A percentile compares a stretch with the other conserved stretches of the same genome.
These are phyloP conservation scores for Bos javanicus DNA, from an alignment of 2,113 vertebrate species.

Conservation along the genomic window DNA sequence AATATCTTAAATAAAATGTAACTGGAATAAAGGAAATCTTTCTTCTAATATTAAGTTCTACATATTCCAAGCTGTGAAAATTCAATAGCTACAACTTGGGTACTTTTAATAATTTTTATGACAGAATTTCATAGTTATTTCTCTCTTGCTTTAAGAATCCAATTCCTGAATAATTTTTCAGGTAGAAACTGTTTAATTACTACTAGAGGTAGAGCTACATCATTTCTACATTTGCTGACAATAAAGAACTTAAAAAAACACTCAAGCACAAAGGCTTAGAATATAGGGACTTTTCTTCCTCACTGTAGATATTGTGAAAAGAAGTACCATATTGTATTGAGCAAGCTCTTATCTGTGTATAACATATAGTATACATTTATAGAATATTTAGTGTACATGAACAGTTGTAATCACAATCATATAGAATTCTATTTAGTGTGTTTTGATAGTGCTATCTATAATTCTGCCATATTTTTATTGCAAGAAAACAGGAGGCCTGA, in stretches of 20 bases:
- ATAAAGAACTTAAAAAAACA: constrained; percentile 1
- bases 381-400: neutral
- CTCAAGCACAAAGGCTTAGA: neutral
- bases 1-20: constrained; percentile 25
- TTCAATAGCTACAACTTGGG: constrained; percentile 16
- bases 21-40: neutral
- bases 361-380: neutral
- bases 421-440: constrained; percentile 29
- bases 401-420: neutral
- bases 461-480: neutral
- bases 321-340: neutral
- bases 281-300: neutral
- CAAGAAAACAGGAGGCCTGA: neutral
- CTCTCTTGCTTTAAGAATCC: constrained; percentile 15
- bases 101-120: neutral
- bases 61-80: neutral
- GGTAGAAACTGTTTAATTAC: neutral
- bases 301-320: neutral
- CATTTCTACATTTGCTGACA: constrained; percentile 1
- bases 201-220: neutral
- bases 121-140: constrained; percentile 24
- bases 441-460: neutral
- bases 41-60: constrained; percentile 16
- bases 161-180: constrained; percentile 13
- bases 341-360: neutral